A percentile compares a stretch with the other conserved stretches of the same genome.
Conservation (phyloP, 2,888 invertebrate genomes). For the Polymixis flavicincta region DNA sequence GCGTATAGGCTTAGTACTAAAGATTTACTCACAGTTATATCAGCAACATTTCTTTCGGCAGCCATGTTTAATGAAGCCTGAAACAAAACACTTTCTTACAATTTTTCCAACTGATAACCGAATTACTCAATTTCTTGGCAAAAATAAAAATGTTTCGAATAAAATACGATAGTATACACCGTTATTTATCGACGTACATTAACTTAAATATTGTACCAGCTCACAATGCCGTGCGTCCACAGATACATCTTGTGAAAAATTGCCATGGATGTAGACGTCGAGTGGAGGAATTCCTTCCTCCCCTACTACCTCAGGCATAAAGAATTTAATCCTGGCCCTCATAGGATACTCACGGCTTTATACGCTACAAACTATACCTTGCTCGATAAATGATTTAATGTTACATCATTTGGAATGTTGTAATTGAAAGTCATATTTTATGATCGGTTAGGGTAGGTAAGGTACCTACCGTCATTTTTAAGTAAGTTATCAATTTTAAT, state of each 20-base stretch:
- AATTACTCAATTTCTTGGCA: slow-evolving; percentile 57
- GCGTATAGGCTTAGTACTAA: slow-evolving; percentile 12
- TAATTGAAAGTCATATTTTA: slow-evolving; percentile 52
- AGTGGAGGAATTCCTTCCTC: slow-evolving; percentile 77
- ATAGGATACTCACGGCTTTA: slow-evolving; percentile 77
- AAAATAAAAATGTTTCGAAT: slow-evolving; percentile 56
- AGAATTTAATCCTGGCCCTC: slow-evolving; percentile 81
- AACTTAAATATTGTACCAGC: slow-evolving; percentile 69
- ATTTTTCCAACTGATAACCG: slow-evolving; percentile 52
- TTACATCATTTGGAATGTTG: slow-evolving; percentile 42
- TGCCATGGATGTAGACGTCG: slow-evolving; percentile 82
- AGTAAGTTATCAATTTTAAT: slow-evolving; percentile 22
- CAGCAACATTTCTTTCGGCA: slow-evolving; percentile 43
- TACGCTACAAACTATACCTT: slow-evolving; percentile 68
- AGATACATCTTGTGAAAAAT: slow-evolving; percentile 81
- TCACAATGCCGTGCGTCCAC: slow-evolving; percentile 62
- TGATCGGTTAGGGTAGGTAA: background rate
- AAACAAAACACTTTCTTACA: slow-evolving; percentile 58
- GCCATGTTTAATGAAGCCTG: slow-evolving; percentile 60
- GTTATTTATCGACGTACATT: slow-evolving; percentile 66
- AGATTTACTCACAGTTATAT: slow-evolving; percentile 34
- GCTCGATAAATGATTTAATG: slow-evolving; percentile 57
- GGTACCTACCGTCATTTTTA: background rate
- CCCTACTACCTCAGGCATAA: slow-evolving; percentile 73
- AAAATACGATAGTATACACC: slow-evolving; percentile 50